Evolutionary conservation across 2,888 invertebrate genomes (phyloP).

Genomic region (Leptura quadrifasciata): DNA sequence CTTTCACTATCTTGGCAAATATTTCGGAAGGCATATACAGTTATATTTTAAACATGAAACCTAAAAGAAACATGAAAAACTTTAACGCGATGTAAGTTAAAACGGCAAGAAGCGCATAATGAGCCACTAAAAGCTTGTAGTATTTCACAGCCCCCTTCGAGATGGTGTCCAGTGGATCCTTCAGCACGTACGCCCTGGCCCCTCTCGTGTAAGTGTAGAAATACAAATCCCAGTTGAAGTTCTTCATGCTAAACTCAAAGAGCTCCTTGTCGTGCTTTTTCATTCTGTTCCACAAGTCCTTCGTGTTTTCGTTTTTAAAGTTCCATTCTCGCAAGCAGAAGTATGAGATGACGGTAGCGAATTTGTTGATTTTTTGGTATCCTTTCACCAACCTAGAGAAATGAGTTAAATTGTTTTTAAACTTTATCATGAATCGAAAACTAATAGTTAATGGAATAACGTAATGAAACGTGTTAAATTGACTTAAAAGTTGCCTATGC

Average conservation of each 20-base stretch:
- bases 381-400: conserved; percentile 56
- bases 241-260: conserved; percentile 81
- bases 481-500: too few species aligned
- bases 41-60: conserved; percentile 35
- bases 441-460: too few species aligned
- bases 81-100: conserved; percentile 50
- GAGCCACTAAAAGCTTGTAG: conserved; percentile 57
- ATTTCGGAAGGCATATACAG: not conserved
- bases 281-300: conserved; percentile 78
- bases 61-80: conserved; percentile 45
- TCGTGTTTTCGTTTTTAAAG: conserved; percentile 80
- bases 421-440: too few species aligned
- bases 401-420: conserved; percentile 15
- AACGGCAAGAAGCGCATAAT: conserved; percentile 56
- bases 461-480: too few species aligned
- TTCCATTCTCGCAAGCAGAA: conserved; percentile 88
- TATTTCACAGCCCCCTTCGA: conserved; percentile 80
- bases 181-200: conserved; percentile 83
- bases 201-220: conserved; percentile 59
- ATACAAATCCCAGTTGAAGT: conserved; percentile 82
- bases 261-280: conserved; percentile 77
- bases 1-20: not conserved
- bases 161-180: conserved; percentile 85
- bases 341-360: conserved; percentile 72
- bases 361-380: conserved; percentile 59